Evolutionary conservation across 2,888 invertebrate species (phyloP).

Genomic region (Pyrgus malvae): DNA sequence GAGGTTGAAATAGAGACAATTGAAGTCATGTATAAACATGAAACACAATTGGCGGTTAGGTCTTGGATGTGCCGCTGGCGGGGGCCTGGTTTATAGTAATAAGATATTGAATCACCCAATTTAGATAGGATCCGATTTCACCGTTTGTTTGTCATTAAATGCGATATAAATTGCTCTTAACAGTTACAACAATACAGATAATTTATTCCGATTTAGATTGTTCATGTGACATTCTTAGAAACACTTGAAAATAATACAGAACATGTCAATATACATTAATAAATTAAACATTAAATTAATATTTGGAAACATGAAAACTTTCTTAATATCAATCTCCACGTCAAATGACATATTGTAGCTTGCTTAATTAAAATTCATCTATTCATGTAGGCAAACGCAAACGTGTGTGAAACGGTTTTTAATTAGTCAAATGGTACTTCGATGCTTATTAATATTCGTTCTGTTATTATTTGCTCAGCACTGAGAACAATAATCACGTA

Average conservation of each 20-base stretch:
- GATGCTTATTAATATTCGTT: conserved; percentile 23
- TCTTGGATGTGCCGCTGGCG: conserved; percentile 41
- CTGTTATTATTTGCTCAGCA: conserved; percentile 10
- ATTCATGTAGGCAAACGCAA: too few relatives aligned
- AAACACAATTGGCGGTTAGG: conserved; percentile 62
- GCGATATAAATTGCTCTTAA: conserved; percentile 52
- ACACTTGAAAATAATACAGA: too few relatives aligned
- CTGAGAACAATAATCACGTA: conserved; percentile 28
- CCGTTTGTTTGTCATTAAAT: conserved; percentile 56
- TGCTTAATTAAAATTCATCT: too few relatives aligned
- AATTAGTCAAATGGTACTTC: conserved; percentile 10
- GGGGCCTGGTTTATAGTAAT: conserved; percentile 42
- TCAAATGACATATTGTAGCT: too few relatives aligned
- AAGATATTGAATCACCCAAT: conserved; percentile 61
- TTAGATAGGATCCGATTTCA: conserved; percentile 52
- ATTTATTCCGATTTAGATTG: too few relatives aligned
- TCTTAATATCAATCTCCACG: too few relatives aligned
- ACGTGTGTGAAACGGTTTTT: background rate
- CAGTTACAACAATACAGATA: too few relatives aligned
- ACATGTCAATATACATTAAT: too few relatives aligned
- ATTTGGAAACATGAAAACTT: too few relatives aligned
- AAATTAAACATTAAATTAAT: too few relatives aligned
- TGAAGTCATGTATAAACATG: conserved; percentile 55
- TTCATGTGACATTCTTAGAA: too few relatives aligned
- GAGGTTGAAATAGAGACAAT: conserved; percentile 52